phyloP scores from a whole-genome alignment of 2,888 invertebrate species.

The Idaea biselata region DNA sequence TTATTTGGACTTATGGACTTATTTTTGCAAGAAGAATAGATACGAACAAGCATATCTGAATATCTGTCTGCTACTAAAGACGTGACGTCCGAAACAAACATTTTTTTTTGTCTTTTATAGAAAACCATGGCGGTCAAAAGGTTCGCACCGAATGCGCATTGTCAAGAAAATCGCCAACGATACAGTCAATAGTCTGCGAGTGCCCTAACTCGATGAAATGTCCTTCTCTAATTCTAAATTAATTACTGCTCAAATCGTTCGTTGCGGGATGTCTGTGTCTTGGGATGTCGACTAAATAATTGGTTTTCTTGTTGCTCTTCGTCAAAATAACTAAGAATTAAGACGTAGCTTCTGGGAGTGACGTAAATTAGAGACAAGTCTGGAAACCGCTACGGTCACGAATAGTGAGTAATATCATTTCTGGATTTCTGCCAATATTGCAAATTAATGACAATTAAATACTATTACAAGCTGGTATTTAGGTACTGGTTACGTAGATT shows the following conservation, averaged over 20 bases:
- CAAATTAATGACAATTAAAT: no score
- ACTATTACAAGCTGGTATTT: no score
- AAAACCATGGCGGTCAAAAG: no score
- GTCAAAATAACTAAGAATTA: conserved; percentile 13
- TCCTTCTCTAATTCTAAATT: conserved; percentile 46
- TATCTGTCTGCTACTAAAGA: no score
- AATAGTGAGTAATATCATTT: neutral
- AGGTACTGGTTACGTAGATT: no score
- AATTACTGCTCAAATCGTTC: conserved; percentile 35
- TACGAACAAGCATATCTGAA: no score
- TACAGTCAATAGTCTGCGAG: conserved; percentile 7
- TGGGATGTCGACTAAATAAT: conserved; percentile 37
- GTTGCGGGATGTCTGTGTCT: conserved; percentile 18
- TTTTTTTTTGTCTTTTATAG: no score
- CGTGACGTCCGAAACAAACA: no score
- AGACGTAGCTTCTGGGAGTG: conserved; percentile 19
- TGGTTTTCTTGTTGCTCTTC: conserved; percentile 39
- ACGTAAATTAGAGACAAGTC: conserved; percentile 7
- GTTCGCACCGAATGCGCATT: neutral
- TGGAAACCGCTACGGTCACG: neutral
- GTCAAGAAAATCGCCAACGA: neutral
- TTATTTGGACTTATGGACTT: no score
- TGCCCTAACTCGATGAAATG: conserved; percentile 40
- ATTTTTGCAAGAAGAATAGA: no score
- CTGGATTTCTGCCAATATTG: no score